Evolutionary conservation across 2,888 invertebrate genomes (phyloP).

Genomic region (Amblyteles armatorius): DNA sequence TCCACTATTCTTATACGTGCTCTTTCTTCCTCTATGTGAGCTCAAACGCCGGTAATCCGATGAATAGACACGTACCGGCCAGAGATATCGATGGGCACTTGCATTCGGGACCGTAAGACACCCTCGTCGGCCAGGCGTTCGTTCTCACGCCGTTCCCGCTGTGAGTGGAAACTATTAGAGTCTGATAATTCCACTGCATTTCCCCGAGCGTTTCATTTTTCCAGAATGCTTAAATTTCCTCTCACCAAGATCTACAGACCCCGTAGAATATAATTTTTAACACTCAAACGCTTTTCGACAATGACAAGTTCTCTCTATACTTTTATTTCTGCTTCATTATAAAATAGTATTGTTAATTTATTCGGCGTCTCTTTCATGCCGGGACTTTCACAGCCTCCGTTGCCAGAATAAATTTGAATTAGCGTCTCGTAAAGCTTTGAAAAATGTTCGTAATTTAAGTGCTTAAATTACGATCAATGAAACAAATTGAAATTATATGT

Average conservation of each 20-base stretch:
- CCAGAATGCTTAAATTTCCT: neutral
- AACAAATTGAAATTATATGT: no score
- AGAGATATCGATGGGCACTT: conserved; percentile 45
- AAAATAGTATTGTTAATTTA: no score
- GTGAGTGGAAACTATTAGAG: conserved; percentile 1
- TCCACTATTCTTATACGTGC: neutral
- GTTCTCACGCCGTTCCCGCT: neutral
- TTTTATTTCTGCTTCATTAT: no score
- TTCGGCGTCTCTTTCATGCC: no score
- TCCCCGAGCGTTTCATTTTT: neutral
- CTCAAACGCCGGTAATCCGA: neutral
- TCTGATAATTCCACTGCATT: neutral
- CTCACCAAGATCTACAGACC: neutral
- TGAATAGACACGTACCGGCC: conserved; percentile 26
- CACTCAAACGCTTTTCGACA: no score
- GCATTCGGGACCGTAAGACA: neutral
- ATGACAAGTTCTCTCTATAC: no score
- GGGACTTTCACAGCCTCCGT: no score
- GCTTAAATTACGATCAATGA: no score
- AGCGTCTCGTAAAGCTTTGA: no score
- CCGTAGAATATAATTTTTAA: no score
- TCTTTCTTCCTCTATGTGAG: neutral
- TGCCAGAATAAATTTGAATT: no score
- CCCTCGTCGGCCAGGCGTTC: neutral
- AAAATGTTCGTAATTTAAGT: no score